Conservation (phyloP, 23 tunicate genomes). For the Phallusia fumigata region DNA sequence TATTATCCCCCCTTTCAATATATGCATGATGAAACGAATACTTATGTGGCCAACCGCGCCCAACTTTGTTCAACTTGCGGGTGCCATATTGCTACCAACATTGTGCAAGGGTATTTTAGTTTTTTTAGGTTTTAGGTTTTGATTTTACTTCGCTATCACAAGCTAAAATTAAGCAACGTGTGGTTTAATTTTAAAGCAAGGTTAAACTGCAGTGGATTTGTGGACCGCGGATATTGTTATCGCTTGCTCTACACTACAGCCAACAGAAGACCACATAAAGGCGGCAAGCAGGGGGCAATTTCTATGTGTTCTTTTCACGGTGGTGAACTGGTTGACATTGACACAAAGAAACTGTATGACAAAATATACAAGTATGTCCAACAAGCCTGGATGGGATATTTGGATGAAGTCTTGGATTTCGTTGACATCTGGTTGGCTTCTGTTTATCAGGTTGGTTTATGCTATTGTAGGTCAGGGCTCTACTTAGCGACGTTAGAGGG, state of each 20-base stretch:
- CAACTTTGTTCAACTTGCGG: too few species aligned
- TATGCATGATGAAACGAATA: too few species aligned
- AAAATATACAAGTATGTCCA: background rate
- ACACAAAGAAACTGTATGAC: background rate
- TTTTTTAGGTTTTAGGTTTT: too few species aligned
- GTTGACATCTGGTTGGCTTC: conserved; percentile 23
- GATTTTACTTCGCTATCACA: too few species aligned
- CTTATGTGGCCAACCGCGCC: too few species aligned
- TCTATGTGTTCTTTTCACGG: background rate
- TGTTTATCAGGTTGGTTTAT: background rate
- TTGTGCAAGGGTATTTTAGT: too few species aligned
- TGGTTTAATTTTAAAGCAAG: background rate
- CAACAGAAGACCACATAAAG: background rate
- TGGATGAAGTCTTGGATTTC: background rate
- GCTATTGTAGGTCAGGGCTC: too few species aligned
- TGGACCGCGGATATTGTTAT: background rate
- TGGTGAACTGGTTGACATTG: background rate
- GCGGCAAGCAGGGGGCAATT: background rate
- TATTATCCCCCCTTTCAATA: too few species aligned
- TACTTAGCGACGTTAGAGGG: too few species aligned
- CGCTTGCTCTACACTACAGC: background rate
- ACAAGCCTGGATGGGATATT: background rate
- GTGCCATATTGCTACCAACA: too few species aligned
- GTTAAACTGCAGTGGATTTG: conserved; percentile 2
- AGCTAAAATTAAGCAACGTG: too few species aligned